These are phyloP conservation scores for Gopherus flavomarginatus DNA, from an alignment of 2,113 vertebrate genomes.

Conservation along the genomic window DNA sequence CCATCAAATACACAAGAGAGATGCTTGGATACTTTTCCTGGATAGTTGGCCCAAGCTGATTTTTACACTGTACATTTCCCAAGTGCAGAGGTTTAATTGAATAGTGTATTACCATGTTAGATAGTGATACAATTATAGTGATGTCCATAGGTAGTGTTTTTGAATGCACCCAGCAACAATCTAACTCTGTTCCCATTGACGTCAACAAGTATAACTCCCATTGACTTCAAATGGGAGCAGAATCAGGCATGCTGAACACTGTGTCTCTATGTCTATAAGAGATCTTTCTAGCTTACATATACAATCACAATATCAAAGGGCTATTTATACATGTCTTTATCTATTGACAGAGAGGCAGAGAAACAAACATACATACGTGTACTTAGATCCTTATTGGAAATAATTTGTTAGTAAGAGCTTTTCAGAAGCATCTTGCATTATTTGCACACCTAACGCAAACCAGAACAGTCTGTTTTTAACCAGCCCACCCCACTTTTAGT, in stretches of 20 bases:
- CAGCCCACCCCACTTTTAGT: background rate
- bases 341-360: background rate
- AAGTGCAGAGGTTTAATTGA: slow-evolving; percentile 27
- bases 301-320: background rate
- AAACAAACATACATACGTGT: slow-evolving; percentile 5
- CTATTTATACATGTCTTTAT: fast-evolving
- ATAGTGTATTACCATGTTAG: background rate
- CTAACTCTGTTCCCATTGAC: slow-evolving; percentile 26
- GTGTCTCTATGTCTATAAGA: background rate
- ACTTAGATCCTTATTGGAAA: slow-evolving; percentile 25
- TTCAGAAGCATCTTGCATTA: slow-evolving; percentile 19
- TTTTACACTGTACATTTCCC: slow-evolving; percentile 14
- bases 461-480: background rate
- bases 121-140: background rate
- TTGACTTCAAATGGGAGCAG: background rate
- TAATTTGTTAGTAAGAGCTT: slow-evolving; percentile 17
- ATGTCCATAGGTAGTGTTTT: background rate
- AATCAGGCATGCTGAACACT: background rate
- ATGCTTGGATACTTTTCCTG: background rate
- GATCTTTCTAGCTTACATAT: background rate
- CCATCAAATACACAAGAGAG: background rate
- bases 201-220: background rate
- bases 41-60: background rate
- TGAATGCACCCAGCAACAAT: slow-evolving; percentile 28
- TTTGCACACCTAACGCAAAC: background rate